Conservation (phyloP, 2,113 vertebrate species). For the Cyanoramphus novaezelandiae region DNA sequence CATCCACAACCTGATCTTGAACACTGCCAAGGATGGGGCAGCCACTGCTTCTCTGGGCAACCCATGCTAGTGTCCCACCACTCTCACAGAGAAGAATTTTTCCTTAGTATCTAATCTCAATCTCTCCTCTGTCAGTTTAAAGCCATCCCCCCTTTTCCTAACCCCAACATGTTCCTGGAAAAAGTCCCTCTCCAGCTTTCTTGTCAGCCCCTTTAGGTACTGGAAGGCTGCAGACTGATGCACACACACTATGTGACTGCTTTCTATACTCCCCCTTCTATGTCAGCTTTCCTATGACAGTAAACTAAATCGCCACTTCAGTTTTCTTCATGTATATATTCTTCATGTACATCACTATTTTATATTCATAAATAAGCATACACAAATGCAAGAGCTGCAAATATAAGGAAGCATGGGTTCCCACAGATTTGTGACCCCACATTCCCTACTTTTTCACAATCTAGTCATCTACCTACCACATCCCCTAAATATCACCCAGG, state of each 20-base stretch:
- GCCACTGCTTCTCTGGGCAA: neutral
- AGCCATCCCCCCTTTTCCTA: neutral
- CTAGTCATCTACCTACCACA: neutral
- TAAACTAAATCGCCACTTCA: neutral
- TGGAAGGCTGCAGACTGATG: neutral
- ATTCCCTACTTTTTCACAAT: neutral
- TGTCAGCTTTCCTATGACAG: neutral
- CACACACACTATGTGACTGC: too few species aligned
- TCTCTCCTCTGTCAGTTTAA: neutral
- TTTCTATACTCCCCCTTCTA: neutral
- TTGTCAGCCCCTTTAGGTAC: neutral
- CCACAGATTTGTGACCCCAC: neutral
- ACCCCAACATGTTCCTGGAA: neutral
- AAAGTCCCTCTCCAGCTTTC: neutral
- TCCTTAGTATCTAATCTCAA: neutral
- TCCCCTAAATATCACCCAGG: neutral
- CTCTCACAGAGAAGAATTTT: neutral
- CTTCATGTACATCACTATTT: rapidly evolving
- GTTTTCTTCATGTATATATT: neutral
- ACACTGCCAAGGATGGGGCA: neutral
- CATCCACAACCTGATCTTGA: neutral
- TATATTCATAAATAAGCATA: neutral
- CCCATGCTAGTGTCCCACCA: neutral
- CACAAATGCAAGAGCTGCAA: neutral
- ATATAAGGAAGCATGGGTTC: neutral